Base-by-base conservation (phyloP, 2,888 invertebrate genomes). In the Mesorhabditis belari region DNA sequence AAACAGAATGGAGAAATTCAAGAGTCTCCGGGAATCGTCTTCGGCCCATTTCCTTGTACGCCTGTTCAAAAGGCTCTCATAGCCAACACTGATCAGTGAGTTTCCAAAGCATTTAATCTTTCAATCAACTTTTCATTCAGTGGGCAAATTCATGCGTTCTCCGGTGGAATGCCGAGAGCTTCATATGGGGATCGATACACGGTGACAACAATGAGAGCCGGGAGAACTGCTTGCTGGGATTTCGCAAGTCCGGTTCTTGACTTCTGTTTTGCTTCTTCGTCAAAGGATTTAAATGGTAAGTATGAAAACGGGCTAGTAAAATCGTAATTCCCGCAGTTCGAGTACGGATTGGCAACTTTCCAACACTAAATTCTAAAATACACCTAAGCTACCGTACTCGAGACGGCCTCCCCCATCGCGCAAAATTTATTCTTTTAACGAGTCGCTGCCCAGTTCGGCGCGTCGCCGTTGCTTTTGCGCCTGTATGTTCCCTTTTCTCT, bases 11-110 rank as follows among this genome's bases (percentile, higher is more conserved):
- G 21, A 19, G 51, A 50, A 19, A 9, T 23, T n/a, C 51, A 19
- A 9, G 51, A 50, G 51, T 9, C 12, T 23, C 51, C 51, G 51
- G 17, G 21, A 6, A 89, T 90, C 0, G 90, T 91, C 0, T 95
- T 94, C 84, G 84, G 95, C 0, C 95, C 95, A 0, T 95, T 92
- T 84, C 92, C 94, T 0, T 96, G 95, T 84, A 94, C 94, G 83
- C 89, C 92, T 62, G 90, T 95, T 66, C 28, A 28, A 9, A 66
- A 67, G 62, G 35, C 49, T 49, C 50, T 64, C 55, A 19, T 44
- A 17, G 23, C 59, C n/a, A 60, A 9, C 44, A 35, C 44, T 60
- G n/a, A 54, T 27, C 26, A 52, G 29, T n/a, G 25, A 24, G 61
- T 62, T 25, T 49, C 44, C 21, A n/a, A 9, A 17, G 50, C 61